Conservation (phyloP, 2,888 invertebrate genomes). For the Trisateles emortualis region DNA sequence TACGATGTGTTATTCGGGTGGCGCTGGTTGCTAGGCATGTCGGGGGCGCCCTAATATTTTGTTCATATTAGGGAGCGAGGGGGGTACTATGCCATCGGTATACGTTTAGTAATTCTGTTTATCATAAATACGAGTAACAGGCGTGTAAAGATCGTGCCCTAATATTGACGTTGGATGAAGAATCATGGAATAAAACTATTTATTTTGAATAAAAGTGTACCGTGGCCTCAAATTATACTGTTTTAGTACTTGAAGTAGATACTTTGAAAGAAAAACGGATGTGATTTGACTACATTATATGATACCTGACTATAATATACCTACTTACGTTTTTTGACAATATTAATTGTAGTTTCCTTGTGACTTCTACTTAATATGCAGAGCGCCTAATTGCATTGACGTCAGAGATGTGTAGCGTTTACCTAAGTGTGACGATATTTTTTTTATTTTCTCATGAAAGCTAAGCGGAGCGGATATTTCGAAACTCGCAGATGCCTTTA, state of each 20-base stretch:
- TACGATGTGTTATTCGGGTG: slow-evolving; percentile 33
- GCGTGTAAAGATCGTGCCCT: slow-evolving; percentile 12
- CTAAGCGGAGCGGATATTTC: background rate
- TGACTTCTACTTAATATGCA: slow-evolving; percentile 40
- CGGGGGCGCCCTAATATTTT: slow-evolving; percentile 46
- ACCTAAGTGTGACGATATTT: slow-evolving; percentile 14
- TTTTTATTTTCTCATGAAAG: slow-evolving; percentile 6
- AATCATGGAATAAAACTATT: background rate
- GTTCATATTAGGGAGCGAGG: slow-evolving; percentile 45
- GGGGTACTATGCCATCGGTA: slow-evolving; percentile 45
- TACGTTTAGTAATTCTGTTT: slow-evolving; percentile 34
- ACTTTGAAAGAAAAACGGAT: slow-evolving; percentile 14
- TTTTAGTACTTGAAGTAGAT: slow-evolving; percentile 8
- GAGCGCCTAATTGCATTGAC: slow-evolving; percentile 38
- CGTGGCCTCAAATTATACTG: slow-evolving; percentile 21
- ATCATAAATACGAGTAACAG: slow-evolving; percentile 37
- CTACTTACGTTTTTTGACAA: slow-evolving; percentile 29
- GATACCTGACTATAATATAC: slow-evolving; percentile 14
- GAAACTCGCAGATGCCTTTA: background rate
- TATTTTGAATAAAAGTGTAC: background rate
- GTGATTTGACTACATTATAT: slow-evolving; percentile 25
- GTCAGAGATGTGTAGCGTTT: slow-evolving; percentile 33
- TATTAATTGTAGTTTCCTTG: slow-evolving; percentile 30
- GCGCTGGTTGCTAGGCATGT: slow-evolving; percentile 48
- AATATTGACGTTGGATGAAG: slow-evolving; percentile 16